Conservation (phyloP, 92 coral and sea anemone species). For the Palythoa heliodiscus region DNA sequence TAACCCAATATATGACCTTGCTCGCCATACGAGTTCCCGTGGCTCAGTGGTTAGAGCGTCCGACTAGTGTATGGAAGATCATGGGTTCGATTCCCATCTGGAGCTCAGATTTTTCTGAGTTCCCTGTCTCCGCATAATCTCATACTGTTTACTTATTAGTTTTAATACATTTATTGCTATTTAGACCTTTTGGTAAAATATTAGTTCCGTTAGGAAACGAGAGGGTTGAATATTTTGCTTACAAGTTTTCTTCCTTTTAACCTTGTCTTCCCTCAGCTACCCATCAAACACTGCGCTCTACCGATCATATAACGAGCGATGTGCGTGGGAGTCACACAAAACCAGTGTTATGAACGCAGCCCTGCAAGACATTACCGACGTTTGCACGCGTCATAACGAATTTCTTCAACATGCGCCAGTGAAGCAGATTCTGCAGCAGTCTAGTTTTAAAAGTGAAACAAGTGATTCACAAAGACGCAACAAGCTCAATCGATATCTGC, state of each 20-base stretch:
- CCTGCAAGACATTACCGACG: conserved; percentile 56
- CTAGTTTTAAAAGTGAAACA: conserved; percentile 21
- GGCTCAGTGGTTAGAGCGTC: no score
- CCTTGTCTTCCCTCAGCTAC: conserved; percentile 41
- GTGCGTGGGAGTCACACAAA: conserved; percentile 78
- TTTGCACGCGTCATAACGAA: conserved; percentile 60
- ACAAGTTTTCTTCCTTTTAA: not conserved
- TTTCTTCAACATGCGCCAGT: conserved; percentile 31
- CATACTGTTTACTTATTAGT: no score
- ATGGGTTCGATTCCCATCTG: no score
- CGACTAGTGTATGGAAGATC: no score
- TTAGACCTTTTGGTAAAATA: no score
- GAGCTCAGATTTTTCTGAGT: no score
- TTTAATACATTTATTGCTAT: not conserved
- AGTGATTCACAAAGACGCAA: conserved; percentile 37
- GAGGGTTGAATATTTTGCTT: not conserved
- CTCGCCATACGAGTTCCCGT: no score
- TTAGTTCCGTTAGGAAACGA: no score
- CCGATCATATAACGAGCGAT: conserved; percentile 84
- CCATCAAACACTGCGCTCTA: conserved; percentile 70
- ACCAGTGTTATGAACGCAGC: conserved; percentile 47
- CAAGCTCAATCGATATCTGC: conserved; percentile 48
- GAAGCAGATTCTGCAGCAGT: conserved; percentile 9
- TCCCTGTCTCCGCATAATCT: no score
- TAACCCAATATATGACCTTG: no score